A percentile compares a stretch with the other conserved stretches of the same genome.
Conservation (phyloP, 2,888 invertebrate species). For the Tetranychus piercei region DNA sequence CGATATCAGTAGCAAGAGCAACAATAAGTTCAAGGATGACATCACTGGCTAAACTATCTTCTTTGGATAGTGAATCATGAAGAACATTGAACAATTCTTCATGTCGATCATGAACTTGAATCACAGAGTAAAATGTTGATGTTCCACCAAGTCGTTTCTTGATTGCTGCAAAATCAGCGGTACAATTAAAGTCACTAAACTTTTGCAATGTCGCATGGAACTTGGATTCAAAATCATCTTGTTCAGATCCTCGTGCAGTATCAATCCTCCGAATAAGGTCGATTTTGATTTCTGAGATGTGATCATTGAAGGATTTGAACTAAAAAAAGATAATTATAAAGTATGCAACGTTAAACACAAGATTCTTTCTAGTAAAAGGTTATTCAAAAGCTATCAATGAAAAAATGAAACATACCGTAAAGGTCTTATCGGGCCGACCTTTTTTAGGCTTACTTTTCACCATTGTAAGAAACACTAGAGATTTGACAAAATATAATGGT, state of each 20-base stretch:
- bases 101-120: slow-evolving; percentile 56
- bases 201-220: slow-evolving; percentile 65
- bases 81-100: slow-evolving; percentile 47
- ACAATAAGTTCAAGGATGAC: slow-evolving; percentile 42
- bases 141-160: slow-evolving; percentile 53
- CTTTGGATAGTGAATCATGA: slow-evolving; percentile 20
- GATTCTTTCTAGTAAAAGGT: not conserved
- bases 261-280: not conserved
- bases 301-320: slow-evolving; percentile 67
- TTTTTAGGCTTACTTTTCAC: not conserved
- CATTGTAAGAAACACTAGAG: not conserved
- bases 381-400: not conserved
- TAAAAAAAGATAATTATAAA: not conserved
- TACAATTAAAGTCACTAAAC: slow-evolving; percentile 72
- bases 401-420: not conserved
- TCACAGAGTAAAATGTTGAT: slow-evolving; percentile 45
- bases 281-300: slow-evolving; percentile 64
- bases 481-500: no score
- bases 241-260: not conserved
- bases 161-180: slow-evolving; percentile 57
- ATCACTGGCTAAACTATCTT: slow-evolving; percentile 24
- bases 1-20: slow-evolving; percentile 65
- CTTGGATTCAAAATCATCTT: slow-evolving; percentile 56
- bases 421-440: not conserved
- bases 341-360: not conserved